Evolutionary conservation across 2,888 invertebrate species (phyloP), one percentile per base, ranked within the genome.

Genomic region (Acrobasis consociella): DNA sequence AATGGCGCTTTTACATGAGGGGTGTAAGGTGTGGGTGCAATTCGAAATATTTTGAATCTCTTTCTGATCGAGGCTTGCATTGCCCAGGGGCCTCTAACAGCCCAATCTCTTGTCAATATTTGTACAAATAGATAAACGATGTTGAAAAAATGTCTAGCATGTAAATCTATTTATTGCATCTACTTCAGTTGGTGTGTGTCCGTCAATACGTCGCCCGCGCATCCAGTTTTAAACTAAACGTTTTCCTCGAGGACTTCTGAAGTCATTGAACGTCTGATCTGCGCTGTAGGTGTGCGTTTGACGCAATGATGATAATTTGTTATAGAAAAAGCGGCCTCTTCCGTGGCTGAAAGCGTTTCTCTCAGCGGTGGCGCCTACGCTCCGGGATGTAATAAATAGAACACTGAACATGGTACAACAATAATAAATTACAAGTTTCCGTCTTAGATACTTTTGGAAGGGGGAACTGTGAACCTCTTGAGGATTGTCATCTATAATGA

Each of bases 211-310:
- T 17, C 53, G 53, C 51, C 60, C 17, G 51, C 51, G 51, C 60
- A 22, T 51, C 51, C 13, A 31, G 31, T 37, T 60, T 50, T 50
- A 50, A 59, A 31, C 31, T 31, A 31, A 51, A 39, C 17, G 17
- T 51, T 16, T 49, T 38, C 38, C 31, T 37, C 37, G 37, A 8
- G 38, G 16, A 16, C 15, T 60, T 16, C 22, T 17, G 8, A 60
- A 60, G 60, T 60, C 60, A 42, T 60, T 60, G 60, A 60, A 60
- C 60, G 60, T 60, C 60, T 60, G 60, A 51, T 38, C 39, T 60
- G 37, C 52, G 50, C 50, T 60, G 60, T 51, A 50, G 60, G 51
- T 60, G 59, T 59, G 37, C 49, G 51, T 42, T 39, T 51, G 60
- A 60, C 56, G 56, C 46, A 56, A 22, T 42, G 16, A 42, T 42